A percentile compares a stretch with the other conserved stretches of the same genome.
Conservation (phyloP, 64 coral and sea anemone species). For the Montipora sp. region DNA sequence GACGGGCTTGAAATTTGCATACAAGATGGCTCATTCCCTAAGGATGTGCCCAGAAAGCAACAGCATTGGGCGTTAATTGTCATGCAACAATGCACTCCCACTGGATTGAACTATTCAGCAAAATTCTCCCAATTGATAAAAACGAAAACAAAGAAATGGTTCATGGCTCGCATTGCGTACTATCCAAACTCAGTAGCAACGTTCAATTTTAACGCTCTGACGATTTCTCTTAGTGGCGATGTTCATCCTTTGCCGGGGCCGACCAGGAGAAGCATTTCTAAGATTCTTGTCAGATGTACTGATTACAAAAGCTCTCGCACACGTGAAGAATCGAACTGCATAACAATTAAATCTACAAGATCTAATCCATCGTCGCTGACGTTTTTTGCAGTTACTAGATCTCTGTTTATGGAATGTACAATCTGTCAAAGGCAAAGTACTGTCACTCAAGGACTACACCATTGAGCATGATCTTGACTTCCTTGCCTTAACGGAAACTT, state of each 20-base stretch:
- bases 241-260: constrained; percentile 29
- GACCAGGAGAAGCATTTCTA: background rate
- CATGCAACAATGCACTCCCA: constrained; percentile 4
- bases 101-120: constrained; percentile 3
- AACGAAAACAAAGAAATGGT: constrained; percentile 17
- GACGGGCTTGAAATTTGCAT: background rate
- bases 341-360: too few species aligned
- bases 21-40: constrained; percentile 3
- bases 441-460: too few species aligned
- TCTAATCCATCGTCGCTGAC: too few species aligned
- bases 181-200: background rate
- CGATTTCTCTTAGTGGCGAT: background rate
- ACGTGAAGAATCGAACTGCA: background rate
- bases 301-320: background rate
- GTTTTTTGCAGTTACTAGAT: too few species aligned
- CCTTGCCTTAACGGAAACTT: too few species aligned
- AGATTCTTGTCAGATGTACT: constrained; percentile 3
- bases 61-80: background rate
- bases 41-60: constrained; percentile 11
- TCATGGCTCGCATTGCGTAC: constrained; percentile 2
- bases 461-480: too few species aligned
- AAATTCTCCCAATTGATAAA: constrained; percentile 12
- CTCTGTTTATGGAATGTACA: too few species aligned
- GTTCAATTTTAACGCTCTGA: background rate
- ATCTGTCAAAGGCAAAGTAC: too few species aligned